A percentile compares a stretch with the other conserved stretches of the same genome.
Evolutionary conservation across 2,113 vertebrate species (phyloP).

Genomic region (Halichoerus grypus): DNA sequence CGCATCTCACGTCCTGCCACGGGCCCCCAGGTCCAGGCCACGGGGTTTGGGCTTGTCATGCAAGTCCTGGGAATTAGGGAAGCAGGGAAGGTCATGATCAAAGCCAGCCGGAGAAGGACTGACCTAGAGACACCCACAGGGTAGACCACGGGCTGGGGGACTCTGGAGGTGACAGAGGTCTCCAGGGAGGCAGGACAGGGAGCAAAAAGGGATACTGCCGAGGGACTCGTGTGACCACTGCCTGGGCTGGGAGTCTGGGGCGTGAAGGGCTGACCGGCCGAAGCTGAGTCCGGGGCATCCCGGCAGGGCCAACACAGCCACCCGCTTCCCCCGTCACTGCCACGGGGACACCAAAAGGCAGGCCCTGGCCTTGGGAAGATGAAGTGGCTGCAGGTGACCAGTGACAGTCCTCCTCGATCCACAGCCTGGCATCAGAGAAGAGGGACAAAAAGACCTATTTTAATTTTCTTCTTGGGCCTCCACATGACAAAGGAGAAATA

Average conservation of each 20-base stretch:
- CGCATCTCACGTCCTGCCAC: background rate
- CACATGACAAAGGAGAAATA: conserved; percentile 80
- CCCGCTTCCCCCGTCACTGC: background rate
- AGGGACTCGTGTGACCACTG: background rate
- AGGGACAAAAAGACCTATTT: conserved; percentile 52
- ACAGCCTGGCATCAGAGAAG: background rate
- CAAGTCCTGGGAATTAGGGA: background rate
- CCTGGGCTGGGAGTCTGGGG: rapidly evolving
- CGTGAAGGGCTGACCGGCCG: background rate
- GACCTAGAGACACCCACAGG: background rate
- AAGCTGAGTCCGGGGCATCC: background rate
- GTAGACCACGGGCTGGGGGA: background rate
- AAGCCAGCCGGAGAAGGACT: background rate
- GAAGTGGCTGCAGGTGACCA: background rate
- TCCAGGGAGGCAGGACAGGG: background rate
- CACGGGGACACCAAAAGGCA: background rate
- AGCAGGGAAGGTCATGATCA: background rate
- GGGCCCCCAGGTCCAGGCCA: background rate
- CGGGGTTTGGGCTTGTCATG: background rate
- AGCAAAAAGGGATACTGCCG: too few relatives aligned
- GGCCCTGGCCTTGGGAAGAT: background rate
- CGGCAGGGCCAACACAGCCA: rapidly evolving
- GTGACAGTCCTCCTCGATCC: background rate
- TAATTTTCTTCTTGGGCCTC: conserved; percentile 75
- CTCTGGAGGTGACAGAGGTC: rapidly evolving